Percentiles rank a stretch among this genome's conserved stretches.
These are phyloP conservation scores for Polietes domitor DNA, from an alignment of 2,888 invertebrate species.

Conservation along the genomic window DNA sequence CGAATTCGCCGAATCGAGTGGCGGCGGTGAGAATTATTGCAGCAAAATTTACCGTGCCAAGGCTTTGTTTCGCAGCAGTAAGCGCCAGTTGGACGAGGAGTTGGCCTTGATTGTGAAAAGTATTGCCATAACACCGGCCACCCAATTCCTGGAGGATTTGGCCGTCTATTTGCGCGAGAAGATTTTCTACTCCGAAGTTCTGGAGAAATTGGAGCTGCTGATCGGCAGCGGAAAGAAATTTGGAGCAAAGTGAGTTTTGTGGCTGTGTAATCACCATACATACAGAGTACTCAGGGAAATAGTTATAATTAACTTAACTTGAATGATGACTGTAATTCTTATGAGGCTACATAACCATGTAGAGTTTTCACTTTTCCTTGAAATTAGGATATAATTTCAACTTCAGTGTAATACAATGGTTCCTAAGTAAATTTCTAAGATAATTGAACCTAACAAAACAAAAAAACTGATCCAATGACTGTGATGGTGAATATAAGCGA, in stretches of 20 bases:
- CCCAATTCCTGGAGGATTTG: conserved; percentile 80
- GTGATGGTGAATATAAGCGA: too few species aligned
- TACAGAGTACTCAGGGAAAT: too few species aligned
- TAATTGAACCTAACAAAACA: too few species aligned
- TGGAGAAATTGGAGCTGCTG: conserved; percentile 80
- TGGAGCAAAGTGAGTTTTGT: conserved; percentile 74
- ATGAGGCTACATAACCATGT: too few species aligned
- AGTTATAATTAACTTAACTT: too few species aligned
- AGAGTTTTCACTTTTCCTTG: too few species aligned
- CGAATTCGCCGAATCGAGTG: conserved; percentile 74
- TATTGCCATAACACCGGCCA: conserved; percentile 80
- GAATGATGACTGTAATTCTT: too few species aligned
- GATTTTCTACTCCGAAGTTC: conserved; percentile 80
- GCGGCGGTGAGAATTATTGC: conserved; percentile 79
- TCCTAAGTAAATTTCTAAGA: too few species aligned
- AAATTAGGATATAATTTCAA: too few species aligned
- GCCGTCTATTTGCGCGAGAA: conserved; percentile 81
- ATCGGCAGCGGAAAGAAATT: conserved; percentile 78
- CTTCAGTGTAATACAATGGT: too few species aligned
- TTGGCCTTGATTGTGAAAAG: conserved; percentile 78
- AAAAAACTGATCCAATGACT: too few species aligned
- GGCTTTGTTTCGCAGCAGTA: conserved; percentile 74
- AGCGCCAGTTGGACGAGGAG: conserved; percentile 75
- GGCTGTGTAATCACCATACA: too few species aligned
- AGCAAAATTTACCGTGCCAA: conserved; percentile 78